Base-by-base conservation (phyloP, 2,113 vertebrate species). In the Leptocoma aspasia region DNA sequence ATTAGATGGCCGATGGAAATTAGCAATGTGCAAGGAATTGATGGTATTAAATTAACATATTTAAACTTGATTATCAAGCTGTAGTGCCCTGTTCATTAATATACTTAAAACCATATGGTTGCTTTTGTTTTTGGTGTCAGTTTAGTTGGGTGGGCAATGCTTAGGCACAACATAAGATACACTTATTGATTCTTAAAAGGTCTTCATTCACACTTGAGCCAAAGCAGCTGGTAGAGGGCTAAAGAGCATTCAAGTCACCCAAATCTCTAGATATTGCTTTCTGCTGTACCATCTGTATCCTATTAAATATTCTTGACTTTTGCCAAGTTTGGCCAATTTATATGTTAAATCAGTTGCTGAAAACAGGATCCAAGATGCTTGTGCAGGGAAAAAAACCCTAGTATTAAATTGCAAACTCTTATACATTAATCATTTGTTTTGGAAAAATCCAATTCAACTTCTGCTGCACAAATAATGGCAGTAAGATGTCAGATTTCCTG, bases 281-380 rank as follows among this genome's bases (percentile, higher is more conserved):
- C 96, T 97, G 95, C 78, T 92, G 88, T 73, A 90, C 98, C 98
- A 98, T 98, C 98, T 98, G 98, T 98, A 97, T 94, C 97, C 95
- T 96, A 96, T 97, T 98, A 98, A 98, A 98, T 98, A 98, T 98
- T 98, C 98, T 96, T 59, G 22, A 97, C 91, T 98, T 98, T 97
- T 98, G 98, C 98, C 98, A 98, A 98, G 96, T 97, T 97, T 97
- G 94, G 73, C 88, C 97, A 98, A 98, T 98, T 98, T 98, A 97
- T 98, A 98, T 98, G 97, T 98, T 98, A 98, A 98, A 97, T 96
- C 41, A 7, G 91, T 97, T 97, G 83, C 91, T 96, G 89, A 96
- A 97, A 97, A 97, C 76, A 95, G 49, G 61, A 96, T 98, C 94
- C 96, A 97, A 97, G 96, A 97, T 94, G 77, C 91, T 97, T 98